phyloP scores from a whole-genome alignment of 2,113 vertebrate species.

The Etheostoma cragini region DNA sequence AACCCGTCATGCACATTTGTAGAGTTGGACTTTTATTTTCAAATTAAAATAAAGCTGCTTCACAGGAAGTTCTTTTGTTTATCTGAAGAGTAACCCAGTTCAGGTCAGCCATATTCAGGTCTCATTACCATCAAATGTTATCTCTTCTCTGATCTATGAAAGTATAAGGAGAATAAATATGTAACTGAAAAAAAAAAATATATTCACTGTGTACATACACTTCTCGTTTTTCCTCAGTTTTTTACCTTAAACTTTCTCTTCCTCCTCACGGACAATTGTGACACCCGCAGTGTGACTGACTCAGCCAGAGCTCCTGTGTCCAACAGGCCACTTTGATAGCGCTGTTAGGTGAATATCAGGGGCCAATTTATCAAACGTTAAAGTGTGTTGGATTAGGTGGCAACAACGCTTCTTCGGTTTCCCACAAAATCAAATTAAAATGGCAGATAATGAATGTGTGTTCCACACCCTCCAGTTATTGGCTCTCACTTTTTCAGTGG shows the following conservation, averaged over 20 bases:
- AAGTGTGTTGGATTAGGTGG: conserved; percentile 50
- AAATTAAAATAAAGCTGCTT: conserved; percentile 15
- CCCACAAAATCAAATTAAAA: conserved; percentile 72
- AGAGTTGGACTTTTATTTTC: conserved; percentile 3
- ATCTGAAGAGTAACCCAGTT: conserved; percentile 6
- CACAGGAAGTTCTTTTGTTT: neutral
- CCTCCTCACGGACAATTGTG: neutral
- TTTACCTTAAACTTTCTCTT: neutral
- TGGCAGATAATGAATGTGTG: conserved; percentile 62
- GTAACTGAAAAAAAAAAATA: neutral
- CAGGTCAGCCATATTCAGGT: conserved; percentile 18
- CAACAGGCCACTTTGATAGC: conserved; percentile 44
- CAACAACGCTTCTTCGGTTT: conserved; percentile 50
- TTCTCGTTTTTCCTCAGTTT: neutral
- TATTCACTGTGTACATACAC: too few relatives aligned
- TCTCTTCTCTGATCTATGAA: conserved; percentile 4
- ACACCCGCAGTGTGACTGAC: conserved; percentile 15
- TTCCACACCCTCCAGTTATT: conserved; percentile 56
- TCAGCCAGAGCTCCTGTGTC: conserved; percentile 19
- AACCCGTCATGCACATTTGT: neutral
- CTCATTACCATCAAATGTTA: conserved; percentile 32
- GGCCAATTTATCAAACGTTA: conserved; percentile 63
- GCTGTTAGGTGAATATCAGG: conserved; percentile 26
- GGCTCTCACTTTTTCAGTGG: conserved; percentile 48
- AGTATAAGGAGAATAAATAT: neutral